Percentiles rank a stretch among this genome's conserved stretches.
These are phyloP conservation scores for Idaea biselata DNA, from an alignment of 2,888 invertebrate genomes.

Conservation along the genomic window DNA sequence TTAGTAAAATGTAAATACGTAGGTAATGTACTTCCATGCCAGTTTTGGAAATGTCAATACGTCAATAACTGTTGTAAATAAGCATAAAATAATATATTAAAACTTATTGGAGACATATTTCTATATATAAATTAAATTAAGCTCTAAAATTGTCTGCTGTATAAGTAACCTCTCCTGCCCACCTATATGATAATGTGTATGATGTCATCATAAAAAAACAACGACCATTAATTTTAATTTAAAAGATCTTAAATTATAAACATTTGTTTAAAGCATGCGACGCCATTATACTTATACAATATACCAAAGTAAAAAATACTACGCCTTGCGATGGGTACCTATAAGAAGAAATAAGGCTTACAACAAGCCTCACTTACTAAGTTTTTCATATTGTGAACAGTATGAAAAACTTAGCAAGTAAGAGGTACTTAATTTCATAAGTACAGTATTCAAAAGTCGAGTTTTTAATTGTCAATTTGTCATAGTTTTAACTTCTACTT, in stretches of 20 bases:
- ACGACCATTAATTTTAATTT: not conserved
- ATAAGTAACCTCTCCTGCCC: slow-evolving; percentile 3
- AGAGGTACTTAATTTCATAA: not conserved
- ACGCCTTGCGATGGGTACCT: too few relatives aligned
- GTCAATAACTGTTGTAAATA: too few relatives aligned
- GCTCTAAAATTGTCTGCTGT: not conserved
- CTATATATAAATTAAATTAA: too few relatives aligned
- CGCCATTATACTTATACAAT: too few relatives aligned
- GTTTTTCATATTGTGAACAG: not conserved
- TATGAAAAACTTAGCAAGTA: not conserved
- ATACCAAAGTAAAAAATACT: too few relatives aligned
- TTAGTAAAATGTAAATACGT: slow-evolving; percentile 2
- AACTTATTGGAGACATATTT: too few relatives aligned
- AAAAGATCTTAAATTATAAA: not conserved
- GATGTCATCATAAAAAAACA: slow-evolving; percentile 32
- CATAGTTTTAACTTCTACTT: too few relatives aligned
- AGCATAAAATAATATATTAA: not conserved
- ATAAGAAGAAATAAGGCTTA: too few relatives aligned
- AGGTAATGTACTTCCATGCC: not conserved
- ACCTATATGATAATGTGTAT: slow-evolving; percentile 20
- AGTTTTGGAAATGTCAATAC: slow-evolving; percentile 2
- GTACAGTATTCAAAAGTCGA: too few relatives aligned
- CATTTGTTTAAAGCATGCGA: slow-evolving; percentile 6
- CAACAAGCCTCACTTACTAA: too few relatives aligned
- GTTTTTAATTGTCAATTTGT: too few relatives aligned